These are phyloP conservation scores for Acanthosepion lycidas DNA, from an alignment of 2,888 invertebrate genomes.

Conservation along the genomic window DNA sequence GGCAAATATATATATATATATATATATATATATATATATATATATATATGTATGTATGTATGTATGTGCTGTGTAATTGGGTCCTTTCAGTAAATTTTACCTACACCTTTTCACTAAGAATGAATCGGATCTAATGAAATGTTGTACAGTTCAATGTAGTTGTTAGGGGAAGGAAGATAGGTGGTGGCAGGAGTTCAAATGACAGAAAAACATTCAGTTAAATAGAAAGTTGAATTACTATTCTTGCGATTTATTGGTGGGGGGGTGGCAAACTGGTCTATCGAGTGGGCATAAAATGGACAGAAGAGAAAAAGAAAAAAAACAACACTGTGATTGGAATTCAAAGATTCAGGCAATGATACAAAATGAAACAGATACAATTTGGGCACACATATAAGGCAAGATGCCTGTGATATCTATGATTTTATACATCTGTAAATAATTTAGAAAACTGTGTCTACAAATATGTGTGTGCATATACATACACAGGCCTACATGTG, in stretches of 20 bases:
- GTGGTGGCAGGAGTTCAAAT: neutral
- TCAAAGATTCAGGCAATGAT: neutral
- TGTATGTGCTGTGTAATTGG: neutral
- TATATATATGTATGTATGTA: neutral
- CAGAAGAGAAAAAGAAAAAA: neutral
- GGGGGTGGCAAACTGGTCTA: neutral
- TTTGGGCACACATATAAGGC: too few relatives aligned
- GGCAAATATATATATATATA: too few relatives aligned
- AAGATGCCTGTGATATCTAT: neutral
- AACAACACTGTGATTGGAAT: neutral
- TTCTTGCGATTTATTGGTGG: neutral
- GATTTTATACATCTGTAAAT: neutral
- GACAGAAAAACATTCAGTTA: constrained; percentile 8
- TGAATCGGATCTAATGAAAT: constrained; percentile 21
- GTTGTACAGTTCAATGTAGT: neutral
- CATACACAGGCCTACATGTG: too few relatives aligned
- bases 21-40: neutral
- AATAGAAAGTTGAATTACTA: neutral
- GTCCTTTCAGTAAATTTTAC: neutral
- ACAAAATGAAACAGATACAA: neutral
- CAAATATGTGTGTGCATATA: too few relatives aligned
- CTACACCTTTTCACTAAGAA: neutral
- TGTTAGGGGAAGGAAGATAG: neutral
- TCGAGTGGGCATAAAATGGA: neutral
- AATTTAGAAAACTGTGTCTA: neutral